Conservation (phyloP, 2,113 vertebrate genomes). For the Amphiprion ocellaris region DNA sequence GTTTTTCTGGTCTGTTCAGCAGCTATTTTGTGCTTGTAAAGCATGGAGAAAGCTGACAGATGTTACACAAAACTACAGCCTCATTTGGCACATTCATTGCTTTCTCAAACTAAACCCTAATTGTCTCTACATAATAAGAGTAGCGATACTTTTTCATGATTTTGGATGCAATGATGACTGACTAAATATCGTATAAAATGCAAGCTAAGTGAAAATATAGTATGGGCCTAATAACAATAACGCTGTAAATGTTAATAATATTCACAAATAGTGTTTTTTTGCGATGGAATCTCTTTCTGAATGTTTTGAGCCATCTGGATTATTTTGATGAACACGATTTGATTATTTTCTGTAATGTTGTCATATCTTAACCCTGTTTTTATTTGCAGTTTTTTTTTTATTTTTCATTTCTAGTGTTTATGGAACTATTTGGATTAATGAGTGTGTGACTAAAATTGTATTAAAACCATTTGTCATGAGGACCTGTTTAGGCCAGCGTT, state of each 20-base stretch:
- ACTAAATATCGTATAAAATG: slow-evolving; percentile 38
- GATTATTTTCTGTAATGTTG: slow-evolving; percentile 5
- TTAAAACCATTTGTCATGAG: slow-evolving; percentile 10
- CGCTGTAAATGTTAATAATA: slow-evolving; percentile 5
- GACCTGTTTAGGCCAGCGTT: not conserved
- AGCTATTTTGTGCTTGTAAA: slow-evolving; percentile 16
- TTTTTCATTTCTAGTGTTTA: slow-evolving; percentile 1
- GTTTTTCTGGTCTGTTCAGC: slow-evolving; percentile 25
- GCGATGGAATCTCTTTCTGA: not conserved
- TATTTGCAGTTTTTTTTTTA: not conserved
- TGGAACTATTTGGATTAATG: slow-evolving; percentile 17
- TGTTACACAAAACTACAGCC: slow-evolving; percentile 34
- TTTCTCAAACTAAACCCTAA: slow-evolving; percentile 41
- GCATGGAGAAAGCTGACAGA: slow-evolving; percentile 33
- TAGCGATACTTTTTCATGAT: slow-evolving; percentile 35
- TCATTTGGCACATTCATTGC: slow-evolving; percentile 27
- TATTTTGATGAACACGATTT: slow-evolving; percentile 19
- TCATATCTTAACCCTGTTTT: not conserved
- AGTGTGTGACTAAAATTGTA: not conserved
- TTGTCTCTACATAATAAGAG: slow-evolving; percentile 20
- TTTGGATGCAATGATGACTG: slow-evolving; percentile 21
- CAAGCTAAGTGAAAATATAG: slow-evolving; percentile 16
- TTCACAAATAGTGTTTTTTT: not conserved
- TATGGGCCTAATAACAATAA: slow-evolving; percentile 7
- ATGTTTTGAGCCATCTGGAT: slow-evolving; percentile 4